phyloP scores from a whole-genome alignment of 1,140 invertebrate genomes.

The Drosophila orosa region DNA sequence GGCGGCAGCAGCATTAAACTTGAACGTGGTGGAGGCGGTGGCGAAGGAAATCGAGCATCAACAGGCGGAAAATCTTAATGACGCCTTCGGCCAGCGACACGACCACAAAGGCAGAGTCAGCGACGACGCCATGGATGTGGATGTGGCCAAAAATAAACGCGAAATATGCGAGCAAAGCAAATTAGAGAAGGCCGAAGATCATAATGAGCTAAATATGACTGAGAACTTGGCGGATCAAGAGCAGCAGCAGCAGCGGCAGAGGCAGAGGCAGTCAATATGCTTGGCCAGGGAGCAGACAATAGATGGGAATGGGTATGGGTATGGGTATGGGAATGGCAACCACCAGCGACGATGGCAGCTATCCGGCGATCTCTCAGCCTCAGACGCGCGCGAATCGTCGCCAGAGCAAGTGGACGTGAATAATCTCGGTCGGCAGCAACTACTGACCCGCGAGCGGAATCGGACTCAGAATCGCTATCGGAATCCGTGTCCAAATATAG shows the following conservation, averaged over 20 bases:
- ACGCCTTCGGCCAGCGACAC: constrained; percentile 70
- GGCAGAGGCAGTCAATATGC: constrained; percentile 68
- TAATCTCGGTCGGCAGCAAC: constrained; percentile 17
- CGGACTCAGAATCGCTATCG: constrained; percentile 18
- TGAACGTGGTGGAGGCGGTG: constrained; percentile 71
- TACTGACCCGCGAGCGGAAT: constrained; percentile 49
- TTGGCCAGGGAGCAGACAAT: constrained; percentile 73
- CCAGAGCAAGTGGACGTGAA: constrained; percentile 65
- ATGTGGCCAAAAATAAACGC: constrained; percentile 77
- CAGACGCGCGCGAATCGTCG: constrained; percentile 82
- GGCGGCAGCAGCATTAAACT: constrained; percentile 63
- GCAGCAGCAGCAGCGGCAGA: constrained; percentile 31
- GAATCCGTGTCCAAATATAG: constrained; percentile 57
- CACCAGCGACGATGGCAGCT: constrained; percentile 34
- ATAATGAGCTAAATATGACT: constrained; percentile 81
- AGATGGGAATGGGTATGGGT: constrained; percentile 35
- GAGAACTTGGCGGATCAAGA: constrained; percentile 54
- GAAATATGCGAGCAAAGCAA: constrained; percentile 80
- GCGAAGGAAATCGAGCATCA: constrained; percentile 80
- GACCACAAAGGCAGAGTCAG: constrained; percentile 40
- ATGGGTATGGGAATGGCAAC: constrained; percentile 43
- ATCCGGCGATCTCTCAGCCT: constrained; percentile 62
- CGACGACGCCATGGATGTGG: constrained; percentile 76
- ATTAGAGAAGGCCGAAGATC: constrained; percentile 69
- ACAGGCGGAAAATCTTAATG: constrained; percentile 83